These are phyloP conservation scores for Phyllotis vaccarum DNA, from an alignment of 2,797 vertebrate genomes.

Conservation along the genomic window DNA sequence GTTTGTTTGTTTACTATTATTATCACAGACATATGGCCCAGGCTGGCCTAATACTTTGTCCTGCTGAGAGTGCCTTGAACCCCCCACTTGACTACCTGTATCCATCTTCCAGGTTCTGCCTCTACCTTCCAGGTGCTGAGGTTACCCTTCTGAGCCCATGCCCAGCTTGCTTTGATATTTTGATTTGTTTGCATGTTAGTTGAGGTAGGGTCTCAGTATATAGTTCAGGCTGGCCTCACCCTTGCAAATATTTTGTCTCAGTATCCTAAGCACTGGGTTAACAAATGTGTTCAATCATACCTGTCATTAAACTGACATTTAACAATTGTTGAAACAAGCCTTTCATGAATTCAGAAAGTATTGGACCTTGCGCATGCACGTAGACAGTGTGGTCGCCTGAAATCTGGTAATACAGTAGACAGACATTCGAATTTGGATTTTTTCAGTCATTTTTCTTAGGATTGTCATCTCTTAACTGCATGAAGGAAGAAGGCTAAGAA, in stretches of 20 bases:
- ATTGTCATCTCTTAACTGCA: constrained; percentile 28
- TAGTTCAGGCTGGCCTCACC: neutral
- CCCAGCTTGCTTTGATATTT: neutral
- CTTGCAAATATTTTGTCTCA: neutral
- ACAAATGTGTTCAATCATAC: neutral
- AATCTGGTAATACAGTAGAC: neutral
- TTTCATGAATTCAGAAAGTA: neutral
- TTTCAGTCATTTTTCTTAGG: neutral
- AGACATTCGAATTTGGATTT: neutral
- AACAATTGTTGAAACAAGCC: constrained; percentile 39
- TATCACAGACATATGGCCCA: neutral
- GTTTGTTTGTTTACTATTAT: neutral
- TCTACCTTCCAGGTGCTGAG: neutral
- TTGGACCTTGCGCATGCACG: neutral
- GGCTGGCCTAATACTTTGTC: neutral
- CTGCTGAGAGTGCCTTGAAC: neutral
- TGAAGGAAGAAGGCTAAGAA: neutral
- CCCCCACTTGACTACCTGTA: too few species aligned
- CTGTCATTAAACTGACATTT: neutral
- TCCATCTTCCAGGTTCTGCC: neutral
- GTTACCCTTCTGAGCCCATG: neutral
- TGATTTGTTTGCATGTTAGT: neutral
- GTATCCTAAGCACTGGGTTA: neutral
- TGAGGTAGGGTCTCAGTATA: neutral
- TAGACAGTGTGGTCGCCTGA: neutral